Base-by-base conservation (phyloP, 2,888 invertebrate species). In the Congeria kusceri region DNA sequence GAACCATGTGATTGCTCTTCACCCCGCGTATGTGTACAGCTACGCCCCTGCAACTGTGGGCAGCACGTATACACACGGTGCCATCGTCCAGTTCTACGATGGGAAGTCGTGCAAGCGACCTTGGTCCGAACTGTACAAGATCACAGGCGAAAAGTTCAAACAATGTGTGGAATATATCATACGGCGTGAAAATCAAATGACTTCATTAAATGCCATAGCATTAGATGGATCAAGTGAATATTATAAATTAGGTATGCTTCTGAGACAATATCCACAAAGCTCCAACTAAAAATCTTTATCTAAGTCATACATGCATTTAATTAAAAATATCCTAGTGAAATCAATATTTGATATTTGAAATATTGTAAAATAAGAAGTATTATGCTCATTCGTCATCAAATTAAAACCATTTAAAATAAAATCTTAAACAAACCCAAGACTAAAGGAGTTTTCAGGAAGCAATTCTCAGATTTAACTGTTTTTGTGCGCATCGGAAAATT, bases 11-110 rank as follows among this genome's bases (percentile, higher is more conserved):
- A 69, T 82, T 23, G 82, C 63, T 11, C 68, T 82, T 29, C 82
- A 82, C 47, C 82, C 82, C 3, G 61, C 68, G 32, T 82, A 78
- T 53, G 75, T 72, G 32, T 78, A 68, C 62, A 82, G 82, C 53
- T 82, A 78, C 63, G 77, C 75, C 57, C 82, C 82, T 3, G 82
- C 57, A 2, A 62, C 57, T 20, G 72, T 78, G 28, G 56, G 64
- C 1, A 61, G 71, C 23, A 64, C 47, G 0, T 82, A 64, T 46
- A 53, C 23, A 20, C 47, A 59, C 18, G 49, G 57, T 4, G 65
- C 68, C 20, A 67, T 56, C 0, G 75, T 82, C 20, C 49, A 71
- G 23, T 82, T 82, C 58, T 78, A 72, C 49, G 82, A 82, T 29
- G 76, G 69, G 3, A 39, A 23, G 0, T 47, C 47, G 11, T 47